phyloP scores from a whole-genome alignment of 1,140 invertebrate genomes.

The Drosophila erecta region DNA sequence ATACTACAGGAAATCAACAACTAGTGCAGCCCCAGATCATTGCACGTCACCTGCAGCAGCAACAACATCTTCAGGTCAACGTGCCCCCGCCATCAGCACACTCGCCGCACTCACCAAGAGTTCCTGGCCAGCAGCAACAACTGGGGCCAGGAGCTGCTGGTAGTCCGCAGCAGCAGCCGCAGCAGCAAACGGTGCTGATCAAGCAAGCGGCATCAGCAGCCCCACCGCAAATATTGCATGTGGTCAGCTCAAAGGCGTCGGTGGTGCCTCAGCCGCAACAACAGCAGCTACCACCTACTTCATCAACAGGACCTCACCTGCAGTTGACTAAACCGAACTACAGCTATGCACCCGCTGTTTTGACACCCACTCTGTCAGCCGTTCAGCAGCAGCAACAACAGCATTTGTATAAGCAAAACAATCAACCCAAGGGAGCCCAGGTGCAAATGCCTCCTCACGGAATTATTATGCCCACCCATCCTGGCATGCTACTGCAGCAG shows the following conservation, averaged over 20 bases:
- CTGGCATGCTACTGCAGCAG: constrained; percentile 65
- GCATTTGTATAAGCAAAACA: constrained; percentile 54
- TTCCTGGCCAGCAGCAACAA: constrained; percentile 31
- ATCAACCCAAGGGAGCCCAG: constrained; percentile 45
- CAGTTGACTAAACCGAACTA: constrained; percentile 58
- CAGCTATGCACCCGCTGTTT: constrained; percentile 34
- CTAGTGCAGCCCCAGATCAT: constrained; percentile 67
- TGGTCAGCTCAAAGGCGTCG: constrained; percentile 77
- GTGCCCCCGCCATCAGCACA: constrained; percentile 70
- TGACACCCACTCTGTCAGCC: constrained; percentile 70
- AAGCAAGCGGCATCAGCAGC: constrained; percentile 63
- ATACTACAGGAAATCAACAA: constrained; percentile 58
- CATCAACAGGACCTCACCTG: constrained; percentile 33
- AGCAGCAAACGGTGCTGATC: constrained; percentile 75
- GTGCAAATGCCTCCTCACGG: constrained; percentile 59
- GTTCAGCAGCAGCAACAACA: constrained; percentile 46
- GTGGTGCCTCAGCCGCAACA: constrained; percentile 57
- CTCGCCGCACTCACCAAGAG: constrained; percentile 64
- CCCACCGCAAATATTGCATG: constrained; percentile 70
- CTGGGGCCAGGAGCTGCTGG: constrained; percentile 30
- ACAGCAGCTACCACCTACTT: constrained; percentile 27
- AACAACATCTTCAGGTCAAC: constrained; percentile 69
- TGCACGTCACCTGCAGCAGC: constrained; percentile 68
- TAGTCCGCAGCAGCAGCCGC: constrained; percentile 44
- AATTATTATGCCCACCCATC: constrained; percentile 56